These are phyloP conservation scores for Raphicerus campestris DNA, from an alignment of 2,113 vertebrate species.

Conservation along the genomic window DNA sequence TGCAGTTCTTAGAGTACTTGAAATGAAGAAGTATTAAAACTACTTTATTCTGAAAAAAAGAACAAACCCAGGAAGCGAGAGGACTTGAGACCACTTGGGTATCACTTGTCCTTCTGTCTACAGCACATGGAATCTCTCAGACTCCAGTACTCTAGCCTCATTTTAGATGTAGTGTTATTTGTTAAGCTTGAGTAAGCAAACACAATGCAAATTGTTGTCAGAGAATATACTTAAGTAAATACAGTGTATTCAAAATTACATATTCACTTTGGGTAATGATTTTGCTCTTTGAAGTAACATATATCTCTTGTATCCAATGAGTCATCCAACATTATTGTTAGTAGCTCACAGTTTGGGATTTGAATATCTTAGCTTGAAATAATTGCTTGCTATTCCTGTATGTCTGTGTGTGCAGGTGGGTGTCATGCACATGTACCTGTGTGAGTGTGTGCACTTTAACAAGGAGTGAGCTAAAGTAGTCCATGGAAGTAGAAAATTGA, in stretches of 20 bases:
- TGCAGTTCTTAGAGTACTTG: neutral
- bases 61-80: neutral
- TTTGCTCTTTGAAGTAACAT: neutral
- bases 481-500: neutral
- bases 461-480: neutral
- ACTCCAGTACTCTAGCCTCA: neutral
- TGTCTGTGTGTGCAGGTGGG: neutral
- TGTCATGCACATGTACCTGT: no score
- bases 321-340: constrained; percentile 21
- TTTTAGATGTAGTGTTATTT: neutral
- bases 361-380: constrained; percentile 7
- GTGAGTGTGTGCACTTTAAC: neutral
- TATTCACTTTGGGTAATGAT: neutral
- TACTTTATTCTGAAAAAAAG: neutral
- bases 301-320: neutral
- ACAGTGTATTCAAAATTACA: neutral
- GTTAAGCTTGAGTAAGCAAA: constrained; percentile 11
- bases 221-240: neutral
- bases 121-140: neutral
- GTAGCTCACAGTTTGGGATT: neutral
- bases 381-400: neutral
- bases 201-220: neutral
- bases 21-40: neutral
- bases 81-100: neutral
- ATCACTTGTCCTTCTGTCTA: neutral